Conservation (phyloP, 2,797 vertebrate genomes). For the Eremophila alpestris region DNA sequence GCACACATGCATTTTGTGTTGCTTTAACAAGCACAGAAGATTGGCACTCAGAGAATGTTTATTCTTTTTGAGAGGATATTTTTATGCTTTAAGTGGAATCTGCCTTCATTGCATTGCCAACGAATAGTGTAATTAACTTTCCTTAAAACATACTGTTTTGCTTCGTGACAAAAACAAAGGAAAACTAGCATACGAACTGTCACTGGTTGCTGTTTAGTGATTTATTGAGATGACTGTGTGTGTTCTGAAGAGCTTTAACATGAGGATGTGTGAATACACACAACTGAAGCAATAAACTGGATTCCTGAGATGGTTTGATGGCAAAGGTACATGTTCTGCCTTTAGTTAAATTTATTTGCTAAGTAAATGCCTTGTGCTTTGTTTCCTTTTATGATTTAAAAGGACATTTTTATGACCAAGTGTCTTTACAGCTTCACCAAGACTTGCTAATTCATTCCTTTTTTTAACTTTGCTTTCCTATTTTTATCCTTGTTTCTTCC, state of each 20-base stretch:
- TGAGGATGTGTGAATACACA: background rate
- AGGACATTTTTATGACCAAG: background rate
- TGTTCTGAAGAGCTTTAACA: background rate
- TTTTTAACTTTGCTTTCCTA: background rate
- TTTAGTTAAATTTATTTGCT: background rate
- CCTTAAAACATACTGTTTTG: background rate
- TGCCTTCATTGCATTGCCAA: background rate
- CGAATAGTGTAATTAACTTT: background rate
- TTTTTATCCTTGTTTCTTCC: background rate
- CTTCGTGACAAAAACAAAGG: background rate
- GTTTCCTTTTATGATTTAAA: background rate
- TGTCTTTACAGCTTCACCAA: background rate
- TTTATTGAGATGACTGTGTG: background rate
- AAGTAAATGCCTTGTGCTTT: background rate
- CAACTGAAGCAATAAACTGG: background rate
- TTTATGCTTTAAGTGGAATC: background rate
- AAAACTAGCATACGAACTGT: background rate
- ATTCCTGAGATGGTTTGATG: background rate
- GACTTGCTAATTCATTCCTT: background rate
- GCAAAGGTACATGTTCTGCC: background rate
- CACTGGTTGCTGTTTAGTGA: background rate
- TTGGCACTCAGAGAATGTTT: background rate
- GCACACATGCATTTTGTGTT: background rate
- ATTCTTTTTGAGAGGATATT: background rate
- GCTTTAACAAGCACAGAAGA: background rate